phyloP scores from a whole-genome alignment of 1,140 invertebrate species.

The Drosophila quadrilineata region DNA sequence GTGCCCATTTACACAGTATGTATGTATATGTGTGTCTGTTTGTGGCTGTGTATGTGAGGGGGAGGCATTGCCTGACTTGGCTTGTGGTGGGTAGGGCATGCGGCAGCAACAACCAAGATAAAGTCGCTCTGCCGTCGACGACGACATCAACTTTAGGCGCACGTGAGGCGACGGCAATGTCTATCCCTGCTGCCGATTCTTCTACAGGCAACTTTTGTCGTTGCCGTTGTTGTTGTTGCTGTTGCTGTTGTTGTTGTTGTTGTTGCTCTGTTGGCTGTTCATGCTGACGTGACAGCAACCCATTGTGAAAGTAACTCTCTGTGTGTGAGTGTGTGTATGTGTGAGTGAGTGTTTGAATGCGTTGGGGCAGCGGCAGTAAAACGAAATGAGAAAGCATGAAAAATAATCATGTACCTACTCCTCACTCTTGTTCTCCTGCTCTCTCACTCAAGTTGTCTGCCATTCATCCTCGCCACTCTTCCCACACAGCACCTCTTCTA shows the following conservation, averaged over 20 bases:
- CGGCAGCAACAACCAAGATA: background rate
- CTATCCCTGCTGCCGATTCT: slow-evolving; percentile 16
- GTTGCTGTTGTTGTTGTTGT: slow-evolving; percentile 13
- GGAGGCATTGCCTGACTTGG: too few species aligned
- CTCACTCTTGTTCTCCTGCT: background rate
- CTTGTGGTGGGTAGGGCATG: background rate
- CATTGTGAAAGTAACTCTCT: slow-evolving; percentile 66
- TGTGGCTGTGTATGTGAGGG: background rate
- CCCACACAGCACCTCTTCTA: too few species aligned
- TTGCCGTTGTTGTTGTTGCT: slow-evolving; percentile 7
- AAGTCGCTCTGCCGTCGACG: slow-evolving; percentile 3
- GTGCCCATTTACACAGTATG: too few species aligned
- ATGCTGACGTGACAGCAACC: slow-evolving; percentile 44
- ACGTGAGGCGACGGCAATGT: slow-evolving; percentile 51
- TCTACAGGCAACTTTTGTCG: slow-evolving; percentile 8
- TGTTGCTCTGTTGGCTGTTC: background rate
- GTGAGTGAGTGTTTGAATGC: slow-evolving; percentile 27
- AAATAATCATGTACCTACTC: slow-evolving; percentile 62
- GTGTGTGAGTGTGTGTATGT: slow-evolving; percentile 20
- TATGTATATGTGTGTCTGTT: background rate
- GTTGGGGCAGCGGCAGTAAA: slow-evolving; percentile 50
- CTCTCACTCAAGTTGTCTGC: background rate
- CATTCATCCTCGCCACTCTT: slow-evolving; percentile 6
- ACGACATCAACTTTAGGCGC: slow-evolving; percentile 42
- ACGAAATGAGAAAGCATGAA: slow-evolving; percentile 74